Evolutionary conservation across 1,140 invertebrate genomes (phyloP).

Genomic region (Habropoda laboriosa): DNA sequence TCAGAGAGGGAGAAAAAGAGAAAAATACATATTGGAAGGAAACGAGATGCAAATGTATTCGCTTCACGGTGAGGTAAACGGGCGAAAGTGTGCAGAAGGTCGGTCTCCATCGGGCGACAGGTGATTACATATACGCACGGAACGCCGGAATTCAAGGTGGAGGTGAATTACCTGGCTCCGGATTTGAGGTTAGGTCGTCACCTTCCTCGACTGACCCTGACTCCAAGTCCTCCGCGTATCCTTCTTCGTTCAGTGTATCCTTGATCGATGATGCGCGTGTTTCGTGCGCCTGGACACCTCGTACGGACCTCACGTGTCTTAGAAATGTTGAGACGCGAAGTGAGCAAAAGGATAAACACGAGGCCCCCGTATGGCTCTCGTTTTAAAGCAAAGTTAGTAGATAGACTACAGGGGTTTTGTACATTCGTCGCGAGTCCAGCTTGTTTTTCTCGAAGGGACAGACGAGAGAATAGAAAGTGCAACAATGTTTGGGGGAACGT

Average conservation of each 20-base stretch:
- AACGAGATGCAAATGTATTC: constrained; percentile 69
- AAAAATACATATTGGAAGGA: constrained; percentile 54
- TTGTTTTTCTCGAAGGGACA: not conserved
- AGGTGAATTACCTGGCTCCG: constrained; percentile 74
- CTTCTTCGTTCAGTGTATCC: constrained; percentile 51
- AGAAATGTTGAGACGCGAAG: no score
- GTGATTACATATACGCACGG: constrained; percentile 68
- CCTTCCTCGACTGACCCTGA: constrained; percentile 63
- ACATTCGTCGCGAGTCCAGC: not conserved
- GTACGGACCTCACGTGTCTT: not conserved
- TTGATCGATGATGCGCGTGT: constrained; percentile 62
- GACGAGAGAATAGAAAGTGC: not conserved
- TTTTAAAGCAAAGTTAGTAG: not conserved
- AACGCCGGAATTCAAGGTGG: constrained; percentile 69
- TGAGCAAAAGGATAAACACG: no score
- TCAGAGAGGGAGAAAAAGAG: not conserved
- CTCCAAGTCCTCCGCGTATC: constrained; percentile 47
- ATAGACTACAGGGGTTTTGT: not conserved
- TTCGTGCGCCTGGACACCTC: not conserved
- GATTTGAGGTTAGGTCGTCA: constrained; percentile 71
- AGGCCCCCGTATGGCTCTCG: not conserved
- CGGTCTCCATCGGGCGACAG: constrained; percentile 69
- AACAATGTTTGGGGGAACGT: constrained; percentile 35
- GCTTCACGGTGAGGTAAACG: constrained; percentile 60
- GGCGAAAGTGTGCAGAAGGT: constrained; percentile 70